Evolutionary conservation across 2,113 vertebrate genomes (phyloP).

Genomic region (Crotalus helleri): DNA sequence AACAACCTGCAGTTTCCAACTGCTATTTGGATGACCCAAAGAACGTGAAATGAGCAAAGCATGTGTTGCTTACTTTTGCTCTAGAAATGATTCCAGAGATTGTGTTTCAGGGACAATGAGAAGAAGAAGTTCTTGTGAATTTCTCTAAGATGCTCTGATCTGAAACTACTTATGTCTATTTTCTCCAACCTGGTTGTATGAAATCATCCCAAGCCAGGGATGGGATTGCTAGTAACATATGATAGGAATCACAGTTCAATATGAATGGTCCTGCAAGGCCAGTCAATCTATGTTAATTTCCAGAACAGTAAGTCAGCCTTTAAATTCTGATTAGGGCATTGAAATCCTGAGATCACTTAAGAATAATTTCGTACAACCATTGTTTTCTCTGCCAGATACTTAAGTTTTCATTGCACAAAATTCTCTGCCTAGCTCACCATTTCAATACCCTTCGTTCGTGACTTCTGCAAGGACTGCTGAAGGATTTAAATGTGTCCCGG

Average conservation of each 20-base stretch:
- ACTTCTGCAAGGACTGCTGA: not conserved
- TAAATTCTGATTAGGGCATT: not conserved
- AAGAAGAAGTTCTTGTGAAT: not conserved
- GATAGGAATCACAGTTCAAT: not conserved
- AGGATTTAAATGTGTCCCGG: not conserved
- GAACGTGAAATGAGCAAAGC: not conserved
- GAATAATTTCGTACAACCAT: not conserved
- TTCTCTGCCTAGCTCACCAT: not conserved
- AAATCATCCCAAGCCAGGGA: not conserved
- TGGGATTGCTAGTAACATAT: not conserved
- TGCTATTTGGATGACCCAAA: not conserved
- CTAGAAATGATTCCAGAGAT: not conserved
- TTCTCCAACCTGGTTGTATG: not conserved
- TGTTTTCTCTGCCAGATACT: not conserved
- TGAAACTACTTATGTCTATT: not conserved
- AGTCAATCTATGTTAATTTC: not conserved
- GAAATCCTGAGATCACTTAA: not conserved
- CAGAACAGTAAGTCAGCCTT: not conserved
- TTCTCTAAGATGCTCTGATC: not conserved
- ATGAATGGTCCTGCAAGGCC: not conserved
- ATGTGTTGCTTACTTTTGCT: not conserved
- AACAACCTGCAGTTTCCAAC: not conserved
- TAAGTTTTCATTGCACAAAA: not conserved
- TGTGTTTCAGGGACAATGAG: not conserved
- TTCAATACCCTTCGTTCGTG: not conserved